phyloP scores from a whole-genome alignment of 2,888 invertebrate genomes.

The Deilephila porcellus region DNA sequence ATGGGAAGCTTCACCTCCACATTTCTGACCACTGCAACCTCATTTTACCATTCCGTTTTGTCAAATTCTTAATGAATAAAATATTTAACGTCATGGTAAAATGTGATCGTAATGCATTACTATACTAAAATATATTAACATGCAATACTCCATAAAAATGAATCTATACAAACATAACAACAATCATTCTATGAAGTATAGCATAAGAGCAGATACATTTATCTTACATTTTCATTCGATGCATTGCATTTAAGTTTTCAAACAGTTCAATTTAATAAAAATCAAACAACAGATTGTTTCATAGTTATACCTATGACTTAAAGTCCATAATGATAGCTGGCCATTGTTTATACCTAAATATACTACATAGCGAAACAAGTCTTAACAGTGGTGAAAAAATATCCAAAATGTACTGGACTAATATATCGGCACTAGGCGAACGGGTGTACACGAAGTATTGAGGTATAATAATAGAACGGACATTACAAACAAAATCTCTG shows the following conservation, averaged over 20 bases:
- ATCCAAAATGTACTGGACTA: conserved; percentile 29
- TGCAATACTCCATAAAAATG: conserved; percentile 56
- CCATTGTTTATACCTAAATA: conserved; percentile 63
- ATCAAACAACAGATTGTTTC: conserved; percentile 78
- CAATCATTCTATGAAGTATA: conserved; percentile 60
- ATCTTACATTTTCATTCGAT: conserved; percentile 82
- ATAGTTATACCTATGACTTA: conserved; percentile 69
- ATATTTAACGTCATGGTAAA: conserved; percentile 50
- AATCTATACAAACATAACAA: conserved; percentile 48
- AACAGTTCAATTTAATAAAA: conserved; percentile 83
- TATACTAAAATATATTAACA: conserved; percentile 57
- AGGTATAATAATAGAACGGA: too few species aligned
- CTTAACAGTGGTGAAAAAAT: conserved; percentile 16
- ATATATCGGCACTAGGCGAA: conserved; percentile 13
- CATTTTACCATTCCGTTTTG: conserved; percentile 56
- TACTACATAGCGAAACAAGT: conserved; percentile 37
- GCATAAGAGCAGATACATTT: conserved; percentile 77
- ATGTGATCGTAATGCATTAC: conserved; percentile 54
- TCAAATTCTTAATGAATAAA: conserved; percentile 32
- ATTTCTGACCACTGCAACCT: conserved; percentile 60
- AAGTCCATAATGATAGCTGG: conserved; percentile 68
- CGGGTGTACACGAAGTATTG: not conserved
- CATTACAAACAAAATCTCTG: too few species aligned
- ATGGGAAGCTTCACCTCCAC: conserved; percentile 45
- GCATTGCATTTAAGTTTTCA: conserved; percentile 81